Base-by-base conservation (phyloP, 2,113 vertebrate species). In the Rousettus leschenaultii region DNA sequence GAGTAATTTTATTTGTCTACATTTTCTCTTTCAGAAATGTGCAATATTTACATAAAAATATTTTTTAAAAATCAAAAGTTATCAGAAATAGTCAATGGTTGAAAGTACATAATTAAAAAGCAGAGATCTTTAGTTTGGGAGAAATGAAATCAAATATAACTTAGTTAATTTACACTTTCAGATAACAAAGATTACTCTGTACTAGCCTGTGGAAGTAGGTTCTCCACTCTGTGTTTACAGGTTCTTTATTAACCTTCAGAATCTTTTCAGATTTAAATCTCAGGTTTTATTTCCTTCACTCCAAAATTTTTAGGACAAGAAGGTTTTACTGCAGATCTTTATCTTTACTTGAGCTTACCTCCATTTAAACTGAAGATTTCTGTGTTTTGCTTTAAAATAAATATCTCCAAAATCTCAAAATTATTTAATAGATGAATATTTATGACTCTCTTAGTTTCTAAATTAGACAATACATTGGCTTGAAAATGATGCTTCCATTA, bases 401-500 rank as follows among this genome's bases (percentile, higher is more conserved):
- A 8, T 53, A 80, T 65, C 28, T 78, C 28, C 15, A 48, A 92
- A 82, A 63, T 71, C 19, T 89, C 89, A 92, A 73, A 73, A 83
- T 70, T 65, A 74, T 43, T 95, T 92, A 71, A 68, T 16, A 84
- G 68, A 90, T 78, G 95, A 83, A 91, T 78, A 87, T 88, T 61
- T 80, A 88, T 80, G 38, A 86, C 3, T 8, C 2, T 43, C 6
- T 87, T 70, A 30, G 28, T 71, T 94, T 95, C 48, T 89, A 94
- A 77, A 65, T 77, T 92, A 89, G n/a, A 82, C 14, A 33, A 70
- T 82, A 43, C 21, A 61, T 68, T 91, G 33, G 55, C 48, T 91
- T 85, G 38, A 91, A 96, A 90, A 95, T 89, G 28, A 66, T 66
- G 38, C 3, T 65, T 94, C 11, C 48, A 89, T n/a, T 40, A 77